Evolutionary conservation across 2,797 vertebrate species (phyloP), one percentile per base, ranked within the genome.

Genomic region (Babyrousa celebensis): DNA sequence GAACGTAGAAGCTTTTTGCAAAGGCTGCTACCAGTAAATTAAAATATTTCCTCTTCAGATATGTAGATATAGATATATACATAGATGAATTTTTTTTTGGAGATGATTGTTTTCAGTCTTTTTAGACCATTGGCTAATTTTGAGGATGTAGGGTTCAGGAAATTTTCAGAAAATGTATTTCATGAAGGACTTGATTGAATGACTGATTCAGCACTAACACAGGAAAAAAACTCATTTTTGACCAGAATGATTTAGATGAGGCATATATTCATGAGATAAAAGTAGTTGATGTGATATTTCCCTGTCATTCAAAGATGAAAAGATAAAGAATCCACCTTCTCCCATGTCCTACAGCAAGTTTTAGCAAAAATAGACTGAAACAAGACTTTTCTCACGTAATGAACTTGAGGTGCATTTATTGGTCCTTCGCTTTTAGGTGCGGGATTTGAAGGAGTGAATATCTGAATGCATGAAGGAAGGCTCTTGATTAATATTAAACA

Each of bases 151-250:
- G 63, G 18, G 43, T 72, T 96, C 60, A 95, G 62, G 72, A 85
- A 89, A 95, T 80, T 93, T 91, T 23, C 29, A 80, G 74, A 78
- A 95, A 84, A 12, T 78, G 2, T 92, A 23, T 89, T 92, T 92
- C n/a, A 32, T 27, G n/a, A 86, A 91, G 67, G 27, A 0, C 70
- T 84, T 92, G 74, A 77, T 78, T 90, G 83, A 75, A 67, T 60
- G 58, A 58, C 25, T 84, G 27, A 43, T n/a, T 88, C 25, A 70
- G 21, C 29, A 71, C 17, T 78, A 29, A 63, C 23, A 12, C 23
- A 63, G 67, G 83, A 65, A 89, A 40, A 48, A 18, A 3, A 63
- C 8, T 12, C 27, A 58, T 68, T 91, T 94, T 92, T 90, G 48
- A 67, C n/a, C 32, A 93, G 40, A 94, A 60, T 72, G 52, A 65